Evolutionary conservation across 2,888 invertebrate genomes (phyloP).

Genomic region (Aleiodes alternator): DNA sequence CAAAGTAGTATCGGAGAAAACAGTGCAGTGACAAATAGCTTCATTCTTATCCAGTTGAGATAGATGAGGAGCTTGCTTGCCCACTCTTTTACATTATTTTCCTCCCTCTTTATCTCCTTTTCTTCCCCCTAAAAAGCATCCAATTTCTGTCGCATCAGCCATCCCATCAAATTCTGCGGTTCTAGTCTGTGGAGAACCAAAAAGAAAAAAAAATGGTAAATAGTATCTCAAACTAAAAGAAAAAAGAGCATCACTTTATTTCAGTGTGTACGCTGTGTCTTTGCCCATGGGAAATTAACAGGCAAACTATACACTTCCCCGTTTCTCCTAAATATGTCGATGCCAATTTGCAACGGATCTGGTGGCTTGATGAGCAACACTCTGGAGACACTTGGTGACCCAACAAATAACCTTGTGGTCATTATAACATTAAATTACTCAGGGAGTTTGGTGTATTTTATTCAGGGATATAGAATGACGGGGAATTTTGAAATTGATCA

Average conservation of each 20-base stretch:
- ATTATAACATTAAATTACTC: slow-evolving; percentile 15
- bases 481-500: too few species aligned
- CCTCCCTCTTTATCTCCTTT: too few species aligned
- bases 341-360: slow-evolving; percentile 60
- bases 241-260: slow-evolving; percentile 50
- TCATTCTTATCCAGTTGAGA: slow-evolving; percentile 13
- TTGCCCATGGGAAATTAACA: slow-evolving; percentile 63
- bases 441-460: background rate
- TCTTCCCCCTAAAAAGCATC: background rate
- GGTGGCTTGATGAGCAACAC: slow-evolving; percentile 53
- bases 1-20: slow-evolving; percentile 16
- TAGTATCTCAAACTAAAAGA: background rate
- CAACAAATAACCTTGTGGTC: slow-evolving; percentile 19
- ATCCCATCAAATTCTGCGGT: slow-evolving; percentile 1
- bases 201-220: slow-evolving; percentile 35
- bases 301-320: slow-evolving; percentile 40
- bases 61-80: slow-evolving; percentile 13
- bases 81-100: background rate
- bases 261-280: slow-evolving; percentile 33
- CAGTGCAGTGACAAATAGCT: slow-evolving; percentile 49
- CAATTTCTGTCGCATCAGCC: background rate
- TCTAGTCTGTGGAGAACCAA: background rate
- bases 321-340: slow-evolving; percentile 51
- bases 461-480: background rate
- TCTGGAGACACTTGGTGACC: slow-evolving; percentile 46